phyloP scores from a whole-genome alignment of 1,140 invertebrate genomes.

The Hermetia illucens region DNA sequence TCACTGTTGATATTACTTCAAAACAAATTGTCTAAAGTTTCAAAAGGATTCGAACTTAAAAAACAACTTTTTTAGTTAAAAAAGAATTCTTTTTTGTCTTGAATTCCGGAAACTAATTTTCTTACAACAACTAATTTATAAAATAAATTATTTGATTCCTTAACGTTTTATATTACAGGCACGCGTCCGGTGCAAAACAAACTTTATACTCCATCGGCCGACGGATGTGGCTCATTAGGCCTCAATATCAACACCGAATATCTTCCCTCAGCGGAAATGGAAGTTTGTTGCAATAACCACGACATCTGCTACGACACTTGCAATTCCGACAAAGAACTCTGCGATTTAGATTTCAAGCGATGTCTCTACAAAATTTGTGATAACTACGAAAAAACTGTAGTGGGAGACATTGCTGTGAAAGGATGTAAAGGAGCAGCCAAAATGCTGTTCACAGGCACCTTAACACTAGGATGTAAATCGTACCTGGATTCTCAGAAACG shows the following conservation, averaged over 20 bases:
- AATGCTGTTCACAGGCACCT: conserved; percentile 64
- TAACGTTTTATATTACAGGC: conserved; percentile 35
- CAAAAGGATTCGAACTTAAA: no score
- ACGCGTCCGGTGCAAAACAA: conserved; percentile 48
- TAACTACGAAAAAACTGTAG: conserved; percentile 41
- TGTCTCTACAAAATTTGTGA: conserved; percentile 76
- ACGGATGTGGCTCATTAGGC: conserved; percentile 71
- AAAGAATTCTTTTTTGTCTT: no score
- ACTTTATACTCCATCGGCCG: conserved; percentile 53
- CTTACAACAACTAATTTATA: no score
- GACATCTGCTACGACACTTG: conserved; percentile 86
- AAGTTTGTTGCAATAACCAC: conserved; percentile 69
- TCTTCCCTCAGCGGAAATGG: conserved; percentile 61
- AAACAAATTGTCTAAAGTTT: no score
- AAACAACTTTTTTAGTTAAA: no score
- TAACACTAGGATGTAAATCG: conserved; percentile 68
- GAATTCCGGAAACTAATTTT: no score
- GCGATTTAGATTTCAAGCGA: conserved; percentile 72
- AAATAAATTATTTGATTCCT: not conserved
- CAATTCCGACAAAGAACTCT: conserved; percentile 67
- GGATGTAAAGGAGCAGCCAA: conserved; percentile 72
- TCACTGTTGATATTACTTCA: no score
- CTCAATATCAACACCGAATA: conserved; percentile 58
- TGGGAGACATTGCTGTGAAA: conserved; percentile 46
- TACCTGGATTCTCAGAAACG: conserved; percentile 64